Conservation (phyloP, 1,140 invertebrate species). For the Ridgeia piscesae region DNA sequence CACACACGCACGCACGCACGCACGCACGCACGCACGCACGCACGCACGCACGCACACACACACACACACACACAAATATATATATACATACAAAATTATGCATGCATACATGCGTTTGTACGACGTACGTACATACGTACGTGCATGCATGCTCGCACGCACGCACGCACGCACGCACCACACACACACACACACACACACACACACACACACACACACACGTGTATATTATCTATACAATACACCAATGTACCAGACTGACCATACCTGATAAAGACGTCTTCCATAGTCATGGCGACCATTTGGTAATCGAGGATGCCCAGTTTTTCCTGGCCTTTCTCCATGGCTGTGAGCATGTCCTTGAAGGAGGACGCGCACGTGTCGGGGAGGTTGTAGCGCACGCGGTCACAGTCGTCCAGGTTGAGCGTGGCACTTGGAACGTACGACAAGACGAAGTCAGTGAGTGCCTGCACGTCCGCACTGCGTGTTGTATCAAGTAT, state of each 20-base stretch:
- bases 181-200: too few species aligned
- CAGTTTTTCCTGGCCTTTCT: conserved; percentile 35
- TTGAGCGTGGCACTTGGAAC: conserved; percentile 10
- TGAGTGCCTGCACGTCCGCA: neutral
- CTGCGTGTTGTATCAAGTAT: conserved; percentile 15
- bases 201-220: neutral
- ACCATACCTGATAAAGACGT: conserved; percentile 35
- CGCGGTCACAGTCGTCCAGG: neutral
- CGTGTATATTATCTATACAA: neutral
- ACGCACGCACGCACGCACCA: too few species aligned
- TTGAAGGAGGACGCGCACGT: conserved; percentile 32
- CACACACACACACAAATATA: too few species aligned
- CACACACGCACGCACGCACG: too few species aligned
- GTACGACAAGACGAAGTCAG: neutral
- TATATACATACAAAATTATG: too few species aligned
- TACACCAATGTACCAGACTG: neutral
- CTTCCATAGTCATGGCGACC: conserved; percentile 54
- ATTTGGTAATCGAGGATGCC: conserved; percentile 48
- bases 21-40: too few species aligned
- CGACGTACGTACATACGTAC: too few species aligned
- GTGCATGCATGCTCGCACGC: too few species aligned
- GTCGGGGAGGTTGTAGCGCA: conserved; percentile 24
- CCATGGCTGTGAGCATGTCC: conserved; percentile 47
- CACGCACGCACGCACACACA: too few species aligned
- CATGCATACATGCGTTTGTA: too few species aligned